These are phyloP conservation scores for Polypedilum vanderplanki DNA, from an alignment of 1,140 invertebrate species.

Conservation along the genomic window DNA sequence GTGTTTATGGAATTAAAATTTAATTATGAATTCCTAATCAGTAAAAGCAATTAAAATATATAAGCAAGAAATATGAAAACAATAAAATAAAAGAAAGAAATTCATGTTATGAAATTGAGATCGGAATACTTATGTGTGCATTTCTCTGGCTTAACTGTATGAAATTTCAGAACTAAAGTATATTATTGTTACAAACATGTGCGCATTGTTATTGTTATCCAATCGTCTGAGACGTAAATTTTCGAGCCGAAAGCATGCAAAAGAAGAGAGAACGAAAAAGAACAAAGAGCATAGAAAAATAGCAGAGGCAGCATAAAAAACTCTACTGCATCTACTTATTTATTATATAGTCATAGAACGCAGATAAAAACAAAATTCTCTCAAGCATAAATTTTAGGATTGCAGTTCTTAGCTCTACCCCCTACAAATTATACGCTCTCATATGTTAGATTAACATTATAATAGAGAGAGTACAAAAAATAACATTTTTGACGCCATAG, in stretches of 20 bases:
- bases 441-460: no score
- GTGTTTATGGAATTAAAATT: no score
- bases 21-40: no score
- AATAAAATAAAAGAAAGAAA: no score
- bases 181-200: conserved; percentile 1
- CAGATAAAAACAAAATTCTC: neutral
- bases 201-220: conserved; percentile 12
- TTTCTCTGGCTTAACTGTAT: neutral
- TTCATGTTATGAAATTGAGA: no score
- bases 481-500: conserved; percentile 11
- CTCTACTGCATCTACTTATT: conserved; percentile 2
- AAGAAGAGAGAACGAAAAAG: neutral
- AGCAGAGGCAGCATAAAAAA: neutral
- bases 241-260: neutral
- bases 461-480: neutral
- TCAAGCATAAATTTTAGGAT: neutral
- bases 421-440: no score
- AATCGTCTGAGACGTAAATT: conserved; percentile 6
- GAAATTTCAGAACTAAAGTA: conserved; percentile 18
- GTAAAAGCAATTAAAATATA: no score
- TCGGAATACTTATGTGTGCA: no score
- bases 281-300: no score
- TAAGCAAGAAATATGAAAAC: no score
- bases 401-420: neutral
- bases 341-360: neutral